Conservation (phyloP, 1,140 invertebrate species). For the Phenacoccus solenopsis region DNA sequence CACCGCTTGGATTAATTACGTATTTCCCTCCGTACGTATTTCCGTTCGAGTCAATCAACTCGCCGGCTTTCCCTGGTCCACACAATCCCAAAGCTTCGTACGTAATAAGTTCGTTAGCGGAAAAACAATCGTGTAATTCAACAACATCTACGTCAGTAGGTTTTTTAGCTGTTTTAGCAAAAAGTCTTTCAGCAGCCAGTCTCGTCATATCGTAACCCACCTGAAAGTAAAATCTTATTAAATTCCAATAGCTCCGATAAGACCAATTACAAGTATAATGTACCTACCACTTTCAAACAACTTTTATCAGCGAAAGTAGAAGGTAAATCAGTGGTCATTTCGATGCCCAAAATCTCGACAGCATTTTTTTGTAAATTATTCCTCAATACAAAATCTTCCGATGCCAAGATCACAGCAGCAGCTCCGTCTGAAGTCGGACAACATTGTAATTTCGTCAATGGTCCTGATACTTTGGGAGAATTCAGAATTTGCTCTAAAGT, state of each 20-base stretch:
- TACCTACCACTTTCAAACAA: slow-evolving; percentile 66
- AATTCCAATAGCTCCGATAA: neutral
- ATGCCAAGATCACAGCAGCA: slow-evolving; percentile 79
- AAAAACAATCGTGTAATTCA: slow-evolving; percentile 99
- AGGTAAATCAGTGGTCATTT: slow-evolving; percentile 85
- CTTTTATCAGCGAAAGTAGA: slow-evolving; percentile 74
- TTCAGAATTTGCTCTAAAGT: slow-evolving; percentile 75
- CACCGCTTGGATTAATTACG: slow-evolving; percentile 95
- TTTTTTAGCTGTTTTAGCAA: slow-evolving; percentile 57
- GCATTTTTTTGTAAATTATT: slow-evolving; percentile 72
- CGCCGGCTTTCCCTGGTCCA: slow-evolving; percentile 75
- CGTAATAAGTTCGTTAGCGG: slow-evolving; percentile 92
- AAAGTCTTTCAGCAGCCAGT: slow-evolving; percentile 65
- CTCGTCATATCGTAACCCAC: slow-evolving; percentile 93
- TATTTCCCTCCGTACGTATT: slow-evolving; percentile 97
- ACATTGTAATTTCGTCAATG: slow-evolving; percentile 89
- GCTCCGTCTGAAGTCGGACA: slow-evolving; percentile 95
- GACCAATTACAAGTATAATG: slow-evolving; percentile 10
- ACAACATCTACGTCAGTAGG: slow-evolving; percentile 83
- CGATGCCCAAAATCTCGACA: slow-evolving; percentile 90
- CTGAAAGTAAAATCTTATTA: slow-evolving; percentile 33
- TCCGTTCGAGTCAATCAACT: slow-evolving; percentile 81
- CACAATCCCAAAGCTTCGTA: slow-evolving; percentile 96
- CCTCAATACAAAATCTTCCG: slow-evolving; percentile 74
- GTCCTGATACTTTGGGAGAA: slow-evolving; percentile 72